A percentile compares a stretch with the other conserved stretches of the same genome.
These are phyloP conservation scores for Enteromius trimaculatus DNA, from an alignment of 2,797 vertebrate genomes.

Conservation along the genomic window DNA sequence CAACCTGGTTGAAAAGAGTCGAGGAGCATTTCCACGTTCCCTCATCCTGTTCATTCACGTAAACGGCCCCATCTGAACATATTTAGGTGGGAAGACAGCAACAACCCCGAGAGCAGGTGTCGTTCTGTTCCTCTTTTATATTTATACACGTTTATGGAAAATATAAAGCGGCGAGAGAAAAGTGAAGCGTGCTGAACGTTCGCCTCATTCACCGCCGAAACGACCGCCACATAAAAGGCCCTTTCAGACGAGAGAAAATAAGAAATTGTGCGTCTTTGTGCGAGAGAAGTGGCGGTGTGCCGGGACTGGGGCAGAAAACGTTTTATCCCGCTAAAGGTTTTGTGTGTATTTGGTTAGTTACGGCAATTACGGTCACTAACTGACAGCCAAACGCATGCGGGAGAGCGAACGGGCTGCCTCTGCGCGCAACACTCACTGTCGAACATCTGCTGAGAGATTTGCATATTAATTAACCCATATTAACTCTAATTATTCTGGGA, in stretches of 20 bases:
- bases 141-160: conserved; percentile 63
- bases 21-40: conserved; percentile 58
- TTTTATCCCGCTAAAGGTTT: conserved; percentile 75
- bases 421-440: conserved; percentile 93
- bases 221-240: conserved; percentile 83
- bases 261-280: conserved; percentile 96
- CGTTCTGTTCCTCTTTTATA: conserved; percentile 60
- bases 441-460: conserved; percentile 99
- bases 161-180: conserved; percentile 62
- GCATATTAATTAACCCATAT: conserved; percentile 99
- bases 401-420: conserved; percentile 96
- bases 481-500: conserved; percentile 99
- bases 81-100: conserved; percentile 59
- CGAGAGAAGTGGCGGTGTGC: conserved; percentile 92
- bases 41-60: conserved; percentile 59
- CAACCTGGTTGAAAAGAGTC: conserved; percentile 62
- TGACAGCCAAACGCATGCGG: conserved; percentile 99
- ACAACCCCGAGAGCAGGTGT: conserved; percentile 61
- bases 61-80: conserved; percentile 48
- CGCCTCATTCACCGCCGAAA: conserved; percentile 67
- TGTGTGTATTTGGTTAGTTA: conserved; percentile 99
- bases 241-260: conserved; percentile 88
- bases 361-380: conserved; percentile 99
- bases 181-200: conserved; percentile 75
- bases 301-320: conserved; percentile 92